Conservation (phyloP, 92 coral and sea anemone genomes). For the Porites evermanni region DNA sequence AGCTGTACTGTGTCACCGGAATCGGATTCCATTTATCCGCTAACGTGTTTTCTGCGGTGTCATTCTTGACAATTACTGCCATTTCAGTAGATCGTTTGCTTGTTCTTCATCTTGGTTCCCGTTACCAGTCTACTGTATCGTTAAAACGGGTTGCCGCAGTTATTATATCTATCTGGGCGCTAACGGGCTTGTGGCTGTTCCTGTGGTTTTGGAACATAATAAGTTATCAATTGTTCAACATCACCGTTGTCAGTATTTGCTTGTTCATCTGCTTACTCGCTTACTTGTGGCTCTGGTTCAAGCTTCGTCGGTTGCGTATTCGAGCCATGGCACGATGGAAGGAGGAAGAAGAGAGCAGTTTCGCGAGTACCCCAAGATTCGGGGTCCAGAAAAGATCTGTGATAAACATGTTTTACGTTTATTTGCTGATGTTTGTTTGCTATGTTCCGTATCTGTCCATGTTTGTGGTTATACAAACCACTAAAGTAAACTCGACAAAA, state of each 20-base stretch:
- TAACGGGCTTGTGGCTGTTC: conserved; percentile 42
- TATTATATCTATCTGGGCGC: conserved; percentile 23
- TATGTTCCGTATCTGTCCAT: conserved; percentile 40
- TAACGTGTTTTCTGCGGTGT: conserved; percentile 46
- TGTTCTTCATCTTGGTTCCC: conserved; percentile 7
- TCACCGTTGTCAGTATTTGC: conserved; percentile 20
- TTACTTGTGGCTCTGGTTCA: conserved; percentile 15
- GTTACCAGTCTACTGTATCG: conserved; percentile 16
- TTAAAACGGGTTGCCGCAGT: conserved; percentile 16
- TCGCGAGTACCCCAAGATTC: background rate
- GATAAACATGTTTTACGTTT: conserved; percentile 32
- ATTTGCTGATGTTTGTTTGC: conserved; percentile 18
- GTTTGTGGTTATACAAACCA: conserved; percentile 37
- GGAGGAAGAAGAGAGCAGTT: background rate
- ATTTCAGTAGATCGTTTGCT: conserved; percentile 31
- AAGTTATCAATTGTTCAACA: conserved; percentile 20
- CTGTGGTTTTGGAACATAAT: conserved; percentile 23
- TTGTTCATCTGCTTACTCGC: conserved; percentile 17
- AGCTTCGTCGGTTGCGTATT: background rate
- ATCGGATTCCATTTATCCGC: conserved; percentile 49
- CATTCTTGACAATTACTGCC: conserved; percentile 31
- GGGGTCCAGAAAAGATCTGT: conserved; percentile 45
- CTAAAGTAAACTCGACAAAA: conserved; percentile 15
- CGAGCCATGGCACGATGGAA: conserved; percentile 2
- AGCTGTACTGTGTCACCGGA: conserved; percentile 36